Conservation (phyloP, 2,113 vertebrate species). For the Rousettus leschenaultii region DNA sequence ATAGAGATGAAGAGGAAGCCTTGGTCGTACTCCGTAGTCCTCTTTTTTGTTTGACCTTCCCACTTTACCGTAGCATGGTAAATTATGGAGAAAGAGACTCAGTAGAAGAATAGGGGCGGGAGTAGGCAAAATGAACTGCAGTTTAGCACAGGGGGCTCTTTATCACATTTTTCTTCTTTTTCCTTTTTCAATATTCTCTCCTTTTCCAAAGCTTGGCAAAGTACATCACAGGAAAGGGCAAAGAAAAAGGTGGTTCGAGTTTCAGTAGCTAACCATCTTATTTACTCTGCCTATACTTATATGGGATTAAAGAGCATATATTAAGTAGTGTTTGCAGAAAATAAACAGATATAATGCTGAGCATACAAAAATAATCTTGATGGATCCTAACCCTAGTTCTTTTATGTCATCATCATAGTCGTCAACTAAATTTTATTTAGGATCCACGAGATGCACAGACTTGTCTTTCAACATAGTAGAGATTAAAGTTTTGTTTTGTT, state of each 20-base stretch:
- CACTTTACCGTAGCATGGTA: neutral
- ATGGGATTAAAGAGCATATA: neutral
- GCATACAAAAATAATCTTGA: neutral
- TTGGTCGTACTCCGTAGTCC: neutral
- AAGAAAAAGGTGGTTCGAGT: neutral
- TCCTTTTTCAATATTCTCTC: neutral
- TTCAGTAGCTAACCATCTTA: neutral
- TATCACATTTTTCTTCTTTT: neutral
- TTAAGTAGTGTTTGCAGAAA: neutral
- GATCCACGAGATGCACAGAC: neutral
- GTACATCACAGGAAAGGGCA: neutral
- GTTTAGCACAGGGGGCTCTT: neutral
- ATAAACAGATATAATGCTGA: neutral
- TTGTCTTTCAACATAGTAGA: neutral
- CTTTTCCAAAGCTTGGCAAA: neutral
- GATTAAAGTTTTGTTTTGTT: neutral
- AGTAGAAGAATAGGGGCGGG: neutral
- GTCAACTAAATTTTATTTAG: neutral
- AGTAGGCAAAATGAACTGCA: neutral
- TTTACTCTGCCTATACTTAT: neutral
- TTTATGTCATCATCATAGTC: neutral
- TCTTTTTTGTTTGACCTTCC: neutral
- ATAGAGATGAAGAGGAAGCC: neutral
- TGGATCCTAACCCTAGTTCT: neutral
- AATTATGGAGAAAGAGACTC: neutral